Base-by-base conservation (phyloP, 2,888 invertebrate genomes). In the Mythimna lalbum region DNA sequence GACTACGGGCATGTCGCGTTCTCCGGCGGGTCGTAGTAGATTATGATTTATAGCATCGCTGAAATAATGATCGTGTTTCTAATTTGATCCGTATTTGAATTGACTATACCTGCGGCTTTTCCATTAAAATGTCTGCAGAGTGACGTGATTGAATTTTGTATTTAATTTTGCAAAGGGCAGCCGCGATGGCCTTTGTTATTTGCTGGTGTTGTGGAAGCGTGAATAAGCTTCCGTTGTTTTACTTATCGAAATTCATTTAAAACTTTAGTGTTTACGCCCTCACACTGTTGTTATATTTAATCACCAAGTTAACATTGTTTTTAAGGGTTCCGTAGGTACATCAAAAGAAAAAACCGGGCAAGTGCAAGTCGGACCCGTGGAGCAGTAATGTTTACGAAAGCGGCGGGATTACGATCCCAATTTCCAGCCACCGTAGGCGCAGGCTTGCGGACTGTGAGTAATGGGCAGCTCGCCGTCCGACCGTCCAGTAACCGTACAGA, bases 31-130 rank as follows among this genome's bases (percentile, higher is more conserved):
- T 33, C 33, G 9, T 33, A 33, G 81, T 81, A 86, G 86, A 88
- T 88, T 86, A 85, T 87, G 87, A 88, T 88, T 88, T 87, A 88
- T 88, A 70, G 72, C 67, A 55, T 61, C 66, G 50, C 79, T 77
- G 65, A 80, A 78, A 80, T 83, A 78, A 82, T 80, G 78, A 84
- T 73, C 79, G 27, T 79, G 73, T 66, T 76, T 69, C 63, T 73
- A 76, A 76, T 80, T 76, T 78, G 31, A 61, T 62, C 52, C 57
- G 65, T 74, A 74, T 80, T 77, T 80, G 47, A 76, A 73, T 66
- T 68, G 47, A 68, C 61, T 70, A 43, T 70, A 76, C 69, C 67
- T 83, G 69, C 53, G 69, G 74, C 53, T 69, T 69, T 78, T 75
- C 79, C 60, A 76, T 81, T 76, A 63, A 62, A 65, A 62, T 65